Base-by-base conservation (phyloP, 2,888 invertebrate species). In the Galerucella pusilla region DNA sequence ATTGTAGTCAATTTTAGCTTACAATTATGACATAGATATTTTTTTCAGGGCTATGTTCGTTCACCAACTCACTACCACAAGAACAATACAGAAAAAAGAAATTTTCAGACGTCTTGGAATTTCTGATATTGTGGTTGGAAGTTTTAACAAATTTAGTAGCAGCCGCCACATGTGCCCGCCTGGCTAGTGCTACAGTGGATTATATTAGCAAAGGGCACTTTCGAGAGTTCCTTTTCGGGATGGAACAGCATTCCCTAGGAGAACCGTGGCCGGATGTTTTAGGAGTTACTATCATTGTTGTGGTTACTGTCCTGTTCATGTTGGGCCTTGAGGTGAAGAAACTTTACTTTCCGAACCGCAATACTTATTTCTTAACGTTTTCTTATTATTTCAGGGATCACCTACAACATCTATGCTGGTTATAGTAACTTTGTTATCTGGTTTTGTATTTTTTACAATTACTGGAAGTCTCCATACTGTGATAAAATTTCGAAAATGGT, bases 241-340 rank as follows among this genome's bases (percentile, higher is more conserved):
- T 90, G 79, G 90, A 91, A 82, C 90, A 91, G 6, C 88, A 90
- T 80, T 88, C 90, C 0, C 84, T 91, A 71, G 91, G 91, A 0
- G 91, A 91, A 81, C 91, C 91, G 0, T 91, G 91, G 91, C 92
- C 92, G 35, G 92, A 92, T 82, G 90, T 91, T 4, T 82, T 92
- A 5, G 92, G 91, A 6, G 90, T 92, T 2, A 90, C 90, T 0
- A 90, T 91, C 42, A 90, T 92, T 9, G 89, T 91, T 83, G 90
- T 91, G 0, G 90, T 91, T 3, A 90, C 91, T 54, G 89, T 90
- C 54, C 89, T 92, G 87, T 92, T 91, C 81, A 91, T 92, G 91
- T 89, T 91, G 80, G 92, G 92, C 52, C 85, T 92, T 54, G 92
- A 92, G 88, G 91, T 91, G 84, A 85, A 78, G 65, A 61, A 59